Percentiles rank a stretch among this genome's conserved stretches.
Evolutionary conservation across 1,140 invertebrate species (phyloP).

Genomic region (Eriosoma lanigerum): DNA sequence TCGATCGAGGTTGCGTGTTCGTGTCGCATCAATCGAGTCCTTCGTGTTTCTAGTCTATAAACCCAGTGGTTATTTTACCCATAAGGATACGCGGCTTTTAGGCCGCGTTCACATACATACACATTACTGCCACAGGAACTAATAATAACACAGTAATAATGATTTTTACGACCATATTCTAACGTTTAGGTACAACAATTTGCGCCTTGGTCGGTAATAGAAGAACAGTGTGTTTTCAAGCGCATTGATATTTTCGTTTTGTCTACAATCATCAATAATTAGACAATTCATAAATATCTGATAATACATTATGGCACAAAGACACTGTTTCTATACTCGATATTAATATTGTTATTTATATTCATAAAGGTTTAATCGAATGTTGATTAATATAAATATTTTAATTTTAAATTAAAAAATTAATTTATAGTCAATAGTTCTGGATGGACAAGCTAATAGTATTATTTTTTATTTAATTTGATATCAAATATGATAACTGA

Average conservation of each 20-base stretch:
- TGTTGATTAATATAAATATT: background rate
- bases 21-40: conserved; percentile 43
- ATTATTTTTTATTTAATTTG: too few relatives aligned
- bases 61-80: conserved; percentile 43
- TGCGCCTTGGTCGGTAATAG: background rate
- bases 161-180: conserved; percentile 32
- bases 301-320: background rate
- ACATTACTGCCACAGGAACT: background rate
- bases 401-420: too few relatives aligned
- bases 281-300: conserved; percentile 5
- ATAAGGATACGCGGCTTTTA: conserved; percentile 28
- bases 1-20: conserved; percentile 39
- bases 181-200: conserved; percentile 39
- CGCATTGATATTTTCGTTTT: background rate
- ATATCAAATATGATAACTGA: too few relatives aligned
- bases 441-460: too few relatives aligned
- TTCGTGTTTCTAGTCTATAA: conserved; percentile 44
- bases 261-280: too few relatives aligned
- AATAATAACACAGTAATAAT: conserved; percentile 33
- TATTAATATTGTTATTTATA: too few relatives aligned
- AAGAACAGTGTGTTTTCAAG: background rate
- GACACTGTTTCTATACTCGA: background rate
- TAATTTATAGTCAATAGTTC: too few relatives aligned
- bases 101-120: conserved; percentile 18
- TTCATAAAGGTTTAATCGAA: too few relatives aligned